Evolutionary conservation across 2,888 invertebrate genomes (phyloP), one percentile per base, ranked within the genome.

Genomic region (Tinea pellionella): DNA sequence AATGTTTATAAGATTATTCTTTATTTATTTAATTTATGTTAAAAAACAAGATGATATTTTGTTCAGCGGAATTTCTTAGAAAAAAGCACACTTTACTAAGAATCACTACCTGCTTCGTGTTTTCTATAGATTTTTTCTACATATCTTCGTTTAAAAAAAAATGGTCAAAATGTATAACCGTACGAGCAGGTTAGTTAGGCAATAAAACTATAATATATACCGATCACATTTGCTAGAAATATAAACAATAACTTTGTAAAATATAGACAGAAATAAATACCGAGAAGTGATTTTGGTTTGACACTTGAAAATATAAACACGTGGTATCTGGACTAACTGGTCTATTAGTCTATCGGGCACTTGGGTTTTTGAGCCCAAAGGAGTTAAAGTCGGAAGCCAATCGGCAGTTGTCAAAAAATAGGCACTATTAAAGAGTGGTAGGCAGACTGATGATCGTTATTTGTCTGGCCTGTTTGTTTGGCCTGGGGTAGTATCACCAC

Each of bases 51-150:
- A 47, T 2, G 4, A 15, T 47, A n/a, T 16, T 47, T 16, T 16
- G 16, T 16, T 16, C 12, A 13, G 16, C 6, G 16, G 47, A 47
- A 47, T 79, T 24, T 79, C 79, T 65, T 7, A 72, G 79, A 79
- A 79, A 68, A 67, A 66, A 64, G 63, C 62, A 63, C 63, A 63
- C 61, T 67, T 67, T 79, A 78, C 78, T 69, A 24, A 65, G 78
- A 78, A 61, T 13, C 13, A 77, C 72, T 75, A 75, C 75, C 77
- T 74, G 47, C 47, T 47, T 13, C 47, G 15, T 47, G 72, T 73
- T 69, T 65, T 68, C 60, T 42, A 19, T 59, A 42, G 16, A 42
- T n/a, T 58, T 13, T 18, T 32, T 37, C 24, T 41, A 37, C 37
- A 37, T 15, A 9, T 15, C 15, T 47, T 47, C 15, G 16, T 15